Evolutionary conservation across 1,140 invertebrate species (phyloP), one percentile per base, ranked within the genome.

Genomic region (Pollicipes pollicipes): DNA sequence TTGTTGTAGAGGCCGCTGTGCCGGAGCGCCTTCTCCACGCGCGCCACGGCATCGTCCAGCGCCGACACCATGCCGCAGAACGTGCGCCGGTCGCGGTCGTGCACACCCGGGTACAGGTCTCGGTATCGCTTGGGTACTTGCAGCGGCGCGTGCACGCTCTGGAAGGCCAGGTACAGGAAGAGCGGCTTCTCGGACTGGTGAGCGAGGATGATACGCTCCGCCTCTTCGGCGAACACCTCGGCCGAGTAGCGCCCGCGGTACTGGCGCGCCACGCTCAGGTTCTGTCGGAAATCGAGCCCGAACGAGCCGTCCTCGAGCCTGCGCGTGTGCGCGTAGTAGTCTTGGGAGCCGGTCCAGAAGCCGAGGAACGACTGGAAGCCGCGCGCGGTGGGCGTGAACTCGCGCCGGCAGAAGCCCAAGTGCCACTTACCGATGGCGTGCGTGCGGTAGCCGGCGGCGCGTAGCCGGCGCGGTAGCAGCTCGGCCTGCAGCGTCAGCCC

Each of bases 371-470:
- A n/a, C n/a, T n/a, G n/a, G n/a, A n/a, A n/a, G n/a, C n/a, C n/a
- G n/a, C n/a, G n/a, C n/a, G n/a, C n/a, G n/a, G n/a, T n/a, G n/a
- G n/a, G n/a, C n/a, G n/a, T n/a, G n/a, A n/a, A n/a, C n/a, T n/a
- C n/a, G n/a, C n/a, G n/a, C n/a, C n/a, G n/a, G n/a, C n/a, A n/a
- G 75, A 84, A 87, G 8, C 87, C 87, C 35, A 87, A 77, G 72
- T 88, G 85, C 87, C 87, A 72, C 76, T 84, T 84, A 71, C 83
- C 83, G 69, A 84, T 78, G 66, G 80, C 76, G 74, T 84, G 82
- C 10, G 81, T 82, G 13, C 75, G 74, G 73, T 84, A 84, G 17
- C 81, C 82, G 24, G 81, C 71, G 67, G 76, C 70, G 72, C 78
- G 75, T 4, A 84, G 74, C 70, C 79, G 76, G 74, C 83, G 77